Percentiles rank a stretch among this genome's conserved stretches.
phyloP scores from a whole-genome alignment of 2,113 vertebrate genomes.

The Turdus rufiventris region DNA sequence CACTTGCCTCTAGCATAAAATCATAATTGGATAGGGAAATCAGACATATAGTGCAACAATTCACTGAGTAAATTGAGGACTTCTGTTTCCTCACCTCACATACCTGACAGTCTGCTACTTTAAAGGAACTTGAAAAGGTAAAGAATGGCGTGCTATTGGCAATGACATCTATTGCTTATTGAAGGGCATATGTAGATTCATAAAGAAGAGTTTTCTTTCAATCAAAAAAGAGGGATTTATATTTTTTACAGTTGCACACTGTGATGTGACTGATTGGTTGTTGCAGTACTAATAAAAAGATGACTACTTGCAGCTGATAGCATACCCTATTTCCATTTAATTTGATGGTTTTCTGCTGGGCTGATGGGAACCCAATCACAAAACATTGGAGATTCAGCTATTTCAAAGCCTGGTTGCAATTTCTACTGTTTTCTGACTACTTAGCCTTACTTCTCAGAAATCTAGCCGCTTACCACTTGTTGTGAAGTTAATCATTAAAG shows the following conservation, averaged over 20 bases:
- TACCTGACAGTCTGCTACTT: neutral
- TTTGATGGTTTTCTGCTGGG: constrained; percentile 67
- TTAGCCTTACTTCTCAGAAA: constrained; percentile 52
- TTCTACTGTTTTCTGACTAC: constrained; percentile 61
- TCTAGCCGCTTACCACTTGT: neutral
- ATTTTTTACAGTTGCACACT: constrained; percentile 49
- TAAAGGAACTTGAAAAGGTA: neutral
- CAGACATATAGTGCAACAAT: neutral
- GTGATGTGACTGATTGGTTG: constrained; percentile 60
- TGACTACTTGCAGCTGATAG: constrained; percentile 61
- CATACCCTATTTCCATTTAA: constrained; percentile 66
- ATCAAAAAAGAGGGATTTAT: neutral
- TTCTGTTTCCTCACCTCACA: neutral
- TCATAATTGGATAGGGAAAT: neutral
- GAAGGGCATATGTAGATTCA: constrained; percentile 8
- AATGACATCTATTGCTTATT: neutral
- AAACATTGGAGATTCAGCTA: constrained; percentile 66
- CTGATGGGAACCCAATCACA: constrained; percentile 63
- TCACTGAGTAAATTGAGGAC: neutral
- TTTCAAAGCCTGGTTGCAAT: constrained; percentile 58
- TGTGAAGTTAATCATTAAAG: neutral
- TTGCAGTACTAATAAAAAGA: constrained; percentile 69
- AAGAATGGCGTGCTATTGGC: neutral
- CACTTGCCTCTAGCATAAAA: neutral
- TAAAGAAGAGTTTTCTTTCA: neutral